phyloP scores from a whole-genome alignment of 2,797 vertebrate genomes.

The Muscicapa comitata region DNA sequence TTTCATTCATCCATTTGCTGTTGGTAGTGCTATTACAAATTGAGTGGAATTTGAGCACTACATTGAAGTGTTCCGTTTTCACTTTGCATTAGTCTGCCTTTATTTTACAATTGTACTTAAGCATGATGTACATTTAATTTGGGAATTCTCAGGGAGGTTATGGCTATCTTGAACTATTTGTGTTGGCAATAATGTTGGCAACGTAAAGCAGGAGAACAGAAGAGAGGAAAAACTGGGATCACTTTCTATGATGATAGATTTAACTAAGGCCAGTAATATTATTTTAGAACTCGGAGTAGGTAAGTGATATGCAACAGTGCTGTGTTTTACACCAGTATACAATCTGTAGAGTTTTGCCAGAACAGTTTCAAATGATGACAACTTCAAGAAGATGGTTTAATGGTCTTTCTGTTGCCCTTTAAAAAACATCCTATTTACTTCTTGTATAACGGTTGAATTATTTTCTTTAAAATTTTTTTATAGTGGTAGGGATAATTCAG shows the following conservation, averaged over 20 bases:
- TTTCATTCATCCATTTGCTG: background rate
- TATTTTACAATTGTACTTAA: slow-evolving; percentile 2
- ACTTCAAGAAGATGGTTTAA: background rate
- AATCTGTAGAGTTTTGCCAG: background rate
- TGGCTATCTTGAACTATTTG: slow-evolving; percentile 13
- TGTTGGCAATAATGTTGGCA: background rate
- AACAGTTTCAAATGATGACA: background rate
- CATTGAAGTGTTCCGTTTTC: background rate
- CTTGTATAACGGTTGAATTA: background rate
- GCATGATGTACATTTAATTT: slow-evolving; percentile 26
- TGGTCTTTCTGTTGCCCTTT: background rate
- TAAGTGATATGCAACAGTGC: background rate
- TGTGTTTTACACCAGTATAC: background rate
- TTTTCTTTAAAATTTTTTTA: background rate
- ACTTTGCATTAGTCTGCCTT: background rate
- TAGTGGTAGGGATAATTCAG: background rate
- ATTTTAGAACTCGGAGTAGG: background rate
- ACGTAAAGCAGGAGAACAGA: background rate
- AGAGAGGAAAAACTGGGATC: background rate
- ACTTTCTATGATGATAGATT: background rate
- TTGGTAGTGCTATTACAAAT: background rate
- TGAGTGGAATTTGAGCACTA: background rate
- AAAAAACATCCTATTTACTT: background rate
- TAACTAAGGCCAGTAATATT: background rate
- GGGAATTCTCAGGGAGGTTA: slow-evolving; percentile 4